These are phyloP conservation scores for Vimba vimba DNA, from an alignment of 2,113 vertebrate genomes.

Conservation along the genomic window DNA sequence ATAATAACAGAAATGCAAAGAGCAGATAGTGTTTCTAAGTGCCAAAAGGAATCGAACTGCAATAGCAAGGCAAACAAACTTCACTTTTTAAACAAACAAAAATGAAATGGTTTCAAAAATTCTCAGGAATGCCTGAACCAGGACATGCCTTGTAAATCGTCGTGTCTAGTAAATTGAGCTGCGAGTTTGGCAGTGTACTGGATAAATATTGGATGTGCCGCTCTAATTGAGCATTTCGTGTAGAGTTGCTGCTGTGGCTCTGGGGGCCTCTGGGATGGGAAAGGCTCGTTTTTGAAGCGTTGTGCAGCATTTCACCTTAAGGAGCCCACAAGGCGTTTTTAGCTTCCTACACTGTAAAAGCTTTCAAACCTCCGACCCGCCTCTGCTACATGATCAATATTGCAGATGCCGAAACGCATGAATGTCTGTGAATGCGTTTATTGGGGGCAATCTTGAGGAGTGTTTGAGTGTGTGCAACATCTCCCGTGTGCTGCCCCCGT, in stretches of 20 bases:
- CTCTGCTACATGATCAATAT: constrained; percentile 69
- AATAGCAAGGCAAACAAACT: not conserved
- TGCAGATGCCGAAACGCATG: constrained; percentile 69
- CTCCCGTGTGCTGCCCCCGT: constrained; percentile 25
- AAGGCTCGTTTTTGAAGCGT: constrained; percentile 27
- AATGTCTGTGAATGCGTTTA: constrained; percentile 70
- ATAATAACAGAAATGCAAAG: not conserved
- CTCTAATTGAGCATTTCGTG: constrained; percentile 72
- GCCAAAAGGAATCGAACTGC: not conserved
- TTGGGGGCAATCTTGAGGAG: constrained; percentile 57
- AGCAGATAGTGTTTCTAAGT: no score
- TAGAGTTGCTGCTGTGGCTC: constrained; percentile 64
- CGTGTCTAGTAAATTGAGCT: constrained; percentile 49
- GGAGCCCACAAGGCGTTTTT: constrained; percentile 59
- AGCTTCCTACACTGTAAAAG: constrained; percentile 64
- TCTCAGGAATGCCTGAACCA: constrained; percentile 22
- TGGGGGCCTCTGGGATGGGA: constrained; percentile 49
- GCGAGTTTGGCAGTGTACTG: constrained; percentile 52
- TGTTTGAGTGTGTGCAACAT: constrained; percentile 21
- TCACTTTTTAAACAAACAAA: not conserved
- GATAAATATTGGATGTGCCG: constrained; percentile 78
- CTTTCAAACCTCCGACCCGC: constrained; percentile 62
- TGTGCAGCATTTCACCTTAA: constrained; percentile 66
- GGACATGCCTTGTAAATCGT: constrained; percentile 42
- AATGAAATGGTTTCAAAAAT: not conserved